Evolutionary conservation across 2,113 vertebrate genomes (phyloP).

Genomic region (Pelvicachromis taeniatus): DNA sequence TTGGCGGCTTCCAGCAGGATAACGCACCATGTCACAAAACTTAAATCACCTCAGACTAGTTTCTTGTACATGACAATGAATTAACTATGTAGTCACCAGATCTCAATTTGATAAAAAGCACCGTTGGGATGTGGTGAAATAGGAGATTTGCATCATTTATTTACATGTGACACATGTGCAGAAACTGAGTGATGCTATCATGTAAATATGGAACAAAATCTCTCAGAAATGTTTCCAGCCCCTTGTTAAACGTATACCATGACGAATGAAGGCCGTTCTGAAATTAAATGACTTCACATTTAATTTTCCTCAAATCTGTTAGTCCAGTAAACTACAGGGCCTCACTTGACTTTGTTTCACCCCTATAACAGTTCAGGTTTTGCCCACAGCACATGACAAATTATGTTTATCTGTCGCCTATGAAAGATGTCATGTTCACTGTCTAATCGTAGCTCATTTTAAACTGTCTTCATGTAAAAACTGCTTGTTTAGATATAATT

Average conservation of each 20-base stretch:
- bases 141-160: neutral
- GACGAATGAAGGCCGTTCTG: neutral
- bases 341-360: neutral
- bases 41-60: neutral
- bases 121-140: neutral
- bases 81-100: neutral
- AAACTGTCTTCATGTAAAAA: neutral
- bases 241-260: neutral
- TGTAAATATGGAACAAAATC: neutral
- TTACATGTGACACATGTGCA: neutral
- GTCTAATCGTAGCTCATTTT: neutral
- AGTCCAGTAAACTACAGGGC: neutral
- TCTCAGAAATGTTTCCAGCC: neutral
- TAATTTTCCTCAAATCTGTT: neutral
- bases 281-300: neutral
- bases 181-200: neutral
- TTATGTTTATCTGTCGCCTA: neutral
- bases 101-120: neutral
- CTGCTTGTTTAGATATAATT: neutral
- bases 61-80: neutral
- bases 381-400: neutral
- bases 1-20: neutral
- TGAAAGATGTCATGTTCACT: neutral
- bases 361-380: neutral
- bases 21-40: neutral